Percentiles rank a stretch among this genome's conserved stretches.
Evolutionary conservation across 2,113 vertebrate genomes (phyloP).

Genomic region (Vimba vimba): DNA sequence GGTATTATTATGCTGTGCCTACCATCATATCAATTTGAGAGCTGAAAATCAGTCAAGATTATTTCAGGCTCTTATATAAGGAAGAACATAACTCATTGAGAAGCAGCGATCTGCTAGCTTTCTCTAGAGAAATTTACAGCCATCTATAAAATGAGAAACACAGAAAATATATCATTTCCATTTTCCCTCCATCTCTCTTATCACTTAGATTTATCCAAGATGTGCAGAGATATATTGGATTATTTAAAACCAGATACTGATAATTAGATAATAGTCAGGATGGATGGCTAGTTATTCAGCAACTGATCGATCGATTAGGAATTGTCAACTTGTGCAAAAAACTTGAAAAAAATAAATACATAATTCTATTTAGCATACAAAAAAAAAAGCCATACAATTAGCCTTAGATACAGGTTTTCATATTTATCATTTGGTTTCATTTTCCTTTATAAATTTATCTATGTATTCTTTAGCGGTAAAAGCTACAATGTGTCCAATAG

Average conservation of each 20-base stretch:
- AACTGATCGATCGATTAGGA: neutral
- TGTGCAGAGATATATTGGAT: neutral
- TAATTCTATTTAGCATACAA: neutral
- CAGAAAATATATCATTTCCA: neutral
- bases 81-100: constrained; percentile 6
- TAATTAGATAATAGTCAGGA: neutral
- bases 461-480: too few species aligned
- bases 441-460: neutral
- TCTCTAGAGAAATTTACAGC: constrained; percentile 27
- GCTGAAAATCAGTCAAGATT: constrained; percentile 5
- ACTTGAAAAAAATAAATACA: neutral
- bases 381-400: neutral
- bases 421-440: neutral
- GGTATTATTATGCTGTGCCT: neutral
- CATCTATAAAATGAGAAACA: constrained; percentile 25
- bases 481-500: too few species aligned
- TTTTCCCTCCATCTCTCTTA: constrained; percentile 23
- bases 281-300: neutral
- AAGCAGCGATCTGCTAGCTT: neutral
- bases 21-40: constrained; percentile 7
- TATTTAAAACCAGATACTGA: constrained; percentile 15
- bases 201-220: neutral
- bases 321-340: neutral
- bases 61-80: constrained; percentile 24
- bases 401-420: neutral